These are phyloP conservation scores for Troides helena DNA, from an alignment of 2,888 invertebrate genomes.

Conservation along the genomic window DNA sequence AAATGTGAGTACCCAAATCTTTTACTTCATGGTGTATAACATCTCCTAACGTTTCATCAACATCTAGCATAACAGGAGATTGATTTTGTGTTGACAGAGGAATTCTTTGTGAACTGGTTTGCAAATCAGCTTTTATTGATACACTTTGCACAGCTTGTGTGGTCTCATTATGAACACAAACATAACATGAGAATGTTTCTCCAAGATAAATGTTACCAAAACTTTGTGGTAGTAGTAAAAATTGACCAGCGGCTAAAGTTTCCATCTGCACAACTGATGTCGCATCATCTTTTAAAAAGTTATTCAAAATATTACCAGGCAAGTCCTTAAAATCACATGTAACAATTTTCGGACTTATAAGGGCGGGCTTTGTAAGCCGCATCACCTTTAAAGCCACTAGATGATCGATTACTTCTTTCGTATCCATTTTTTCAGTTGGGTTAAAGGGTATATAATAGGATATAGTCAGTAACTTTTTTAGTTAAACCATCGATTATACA, in stretches of 20 bases:
- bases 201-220: constrained; percentile 99
- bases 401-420: constrained; percentile 81
- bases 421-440: constrained; percentile 67
- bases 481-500: background rate
- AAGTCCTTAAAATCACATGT: constrained; percentile 93
- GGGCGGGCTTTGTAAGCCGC: constrained; percentile 94
- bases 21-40: constrained; percentile 99
- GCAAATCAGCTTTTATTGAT: constrained; percentile 94
- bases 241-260: constrained; percentile 91
- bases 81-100: constrained; percentile 87
- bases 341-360: constrained; percentile 89
- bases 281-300: constrained; percentile 89
- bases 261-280: constrained; percentile 91
- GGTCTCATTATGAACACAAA: constrained; percentile 98
- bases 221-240: constrained; percentile 95
- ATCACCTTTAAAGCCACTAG: constrained; percentile 89
- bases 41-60: constrained; percentile 94
- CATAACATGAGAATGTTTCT: constrained; percentile 98
- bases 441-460: background rate
- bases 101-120: constrained; percentile 94
- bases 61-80: constrained; percentile 81
- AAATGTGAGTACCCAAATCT: constrained; percentile 97
- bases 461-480: background rate
- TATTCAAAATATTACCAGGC: constrained; percentile 89
- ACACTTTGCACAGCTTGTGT: constrained; percentile 90